phyloP scores from a whole-genome alignment of 2,113 vertebrate species.

The Planiliza haematocheilus region DNA sequence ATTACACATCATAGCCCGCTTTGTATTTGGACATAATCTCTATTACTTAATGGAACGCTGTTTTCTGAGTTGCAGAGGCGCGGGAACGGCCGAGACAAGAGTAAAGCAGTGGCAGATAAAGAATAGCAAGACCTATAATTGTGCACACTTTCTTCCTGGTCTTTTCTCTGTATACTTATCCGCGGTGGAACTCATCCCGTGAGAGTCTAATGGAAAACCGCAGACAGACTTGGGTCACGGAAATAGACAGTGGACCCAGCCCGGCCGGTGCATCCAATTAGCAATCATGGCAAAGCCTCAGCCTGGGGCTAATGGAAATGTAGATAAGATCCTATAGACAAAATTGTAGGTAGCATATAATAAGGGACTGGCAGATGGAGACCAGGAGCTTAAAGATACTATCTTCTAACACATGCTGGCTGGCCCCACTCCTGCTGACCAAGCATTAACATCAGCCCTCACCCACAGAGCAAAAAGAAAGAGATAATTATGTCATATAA shows the following conservation, averaged over 20 bases:
- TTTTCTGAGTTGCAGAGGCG: conserved; percentile 20
- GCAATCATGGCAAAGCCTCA: conserved; percentile 56
- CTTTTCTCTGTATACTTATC: conserved; percentile 17
- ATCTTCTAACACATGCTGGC: conserved; percentile 58
- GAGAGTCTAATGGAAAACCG: conserved; percentile 41
- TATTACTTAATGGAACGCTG: conserved; percentile 34
- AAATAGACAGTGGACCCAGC: conserved; percentile 35
- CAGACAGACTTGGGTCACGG: conserved; percentile 40
- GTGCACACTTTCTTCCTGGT: conserved; percentile 12
- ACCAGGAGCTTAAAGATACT: conserved; percentile 67
- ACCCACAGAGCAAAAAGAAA: conserved; percentile 36
- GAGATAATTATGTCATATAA: conserved; percentile 68
- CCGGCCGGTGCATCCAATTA: conserved; percentile 65
- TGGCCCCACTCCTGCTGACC: conserved; percentile 66
- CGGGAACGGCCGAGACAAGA: background rate
- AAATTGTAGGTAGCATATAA: conserved; percentile 68
- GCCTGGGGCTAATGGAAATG: conserved; percentile 72
- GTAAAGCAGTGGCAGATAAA: conserved; percentile 11
- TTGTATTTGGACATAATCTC: conserved; percentile 8
- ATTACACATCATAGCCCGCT: conserved; percentile 38
- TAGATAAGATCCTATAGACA: conserved; percentile 73
- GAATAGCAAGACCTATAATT: conserved; percentile 26
- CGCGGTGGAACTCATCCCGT: conserved; percentile 34
- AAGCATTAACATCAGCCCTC: conserved; percentile 52
- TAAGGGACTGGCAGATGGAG: conserved; percentile 63